Evolutionary conservation across 2,113 vertebrate genomes (phyloP).

Genomic region (Anolis carolinensis): DNA sequence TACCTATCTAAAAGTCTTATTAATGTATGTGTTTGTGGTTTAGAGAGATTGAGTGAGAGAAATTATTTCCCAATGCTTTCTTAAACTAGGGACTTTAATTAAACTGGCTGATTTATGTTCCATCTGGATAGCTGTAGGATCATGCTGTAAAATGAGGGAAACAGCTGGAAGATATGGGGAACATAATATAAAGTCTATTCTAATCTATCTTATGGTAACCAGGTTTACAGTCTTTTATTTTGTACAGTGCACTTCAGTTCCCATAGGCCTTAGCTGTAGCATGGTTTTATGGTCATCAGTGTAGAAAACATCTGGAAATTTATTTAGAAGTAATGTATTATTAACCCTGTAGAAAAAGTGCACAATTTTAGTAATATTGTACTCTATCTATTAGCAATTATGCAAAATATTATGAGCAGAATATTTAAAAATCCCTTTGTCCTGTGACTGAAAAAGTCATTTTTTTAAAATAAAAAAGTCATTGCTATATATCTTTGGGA

Average conservation of each 20-base stretch:
- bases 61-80: conserved; percentile 9
- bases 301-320: conserved; percentile 24
- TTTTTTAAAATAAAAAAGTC: background rate
- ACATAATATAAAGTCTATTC: conserved; percentile 5
- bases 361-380: background rate
- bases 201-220: conserved; percentile 25
- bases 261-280: background rate
- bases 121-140: conserved; percentile 25
- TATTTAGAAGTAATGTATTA: background rate
- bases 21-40: background rate
- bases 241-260: conserved; percentile 8
- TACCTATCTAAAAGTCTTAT: conserved; percentile 1
- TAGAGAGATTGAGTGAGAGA: background rate
- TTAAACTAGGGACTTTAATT: conserved; percentile 33
- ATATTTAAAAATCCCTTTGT: background rate
- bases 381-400: background rate
- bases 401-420: background rate
- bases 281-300: background rate
- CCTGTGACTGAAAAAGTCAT: background rate
- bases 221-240: conserved; percentile 12
- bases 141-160: background rate
- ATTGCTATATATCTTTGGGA: no score
- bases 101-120: conserved; percentile 14
- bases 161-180: conserved; percentile 28
- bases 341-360: background rate